Conservation (phyloP, 30 jellyfish, hydroid and myxozoan species). For the Phacellophora camtschatica region DNA sequence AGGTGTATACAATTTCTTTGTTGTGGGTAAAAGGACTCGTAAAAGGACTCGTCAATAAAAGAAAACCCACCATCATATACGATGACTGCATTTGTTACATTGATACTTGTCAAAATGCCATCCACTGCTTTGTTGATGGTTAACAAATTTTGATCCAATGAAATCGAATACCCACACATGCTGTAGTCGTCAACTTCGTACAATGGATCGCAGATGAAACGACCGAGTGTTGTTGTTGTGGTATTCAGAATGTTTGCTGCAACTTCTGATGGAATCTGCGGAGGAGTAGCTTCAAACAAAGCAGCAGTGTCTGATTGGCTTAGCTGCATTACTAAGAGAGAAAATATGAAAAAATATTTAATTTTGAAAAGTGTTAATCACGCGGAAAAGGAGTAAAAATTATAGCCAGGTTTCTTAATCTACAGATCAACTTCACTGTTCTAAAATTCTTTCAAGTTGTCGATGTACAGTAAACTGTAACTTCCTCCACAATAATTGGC, state of each 20-base stretch:
- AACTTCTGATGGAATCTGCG: slow-evolving; percentile 50
- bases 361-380: too few species aligned
- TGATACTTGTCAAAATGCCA: not conserved
- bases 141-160: slow-evolving; percentile 7
- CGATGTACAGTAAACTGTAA: too few species aligned
- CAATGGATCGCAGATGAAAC: slow-evolving; percentile 21
- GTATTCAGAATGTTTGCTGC: slow-evolving; percentile 50
- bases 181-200: slow-evolving; percentile 26
- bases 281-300: slow-evolving; percentile 23
- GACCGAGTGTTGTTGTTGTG: slow-evolving; percentile 18
- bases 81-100: slow-evolving; percentile 13
- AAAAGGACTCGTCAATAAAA: too few species aligned
- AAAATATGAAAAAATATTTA: too few species aligned
- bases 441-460: too few species aligned
- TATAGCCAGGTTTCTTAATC: too few species aligned
- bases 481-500: too few species aligned
- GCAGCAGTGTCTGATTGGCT: slow-evolving; percentile 25
- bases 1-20: too few species aligned
- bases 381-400: too few species aligned
- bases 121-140: slow-evolving; percentile 43
- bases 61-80: slow-evolving; percentile 49
- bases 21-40: too few species aligned
- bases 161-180: slow-evolving; percentile 27
- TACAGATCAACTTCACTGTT: too few species aligned
- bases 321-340: slow-evolving; percentile 6